Percentiles rank a stretch among this genome's conserved stretches.
Evolutionary conservation across 2,113 vertebrate species (phyloP).

Genomic region (Micromys minutus): DNA sequence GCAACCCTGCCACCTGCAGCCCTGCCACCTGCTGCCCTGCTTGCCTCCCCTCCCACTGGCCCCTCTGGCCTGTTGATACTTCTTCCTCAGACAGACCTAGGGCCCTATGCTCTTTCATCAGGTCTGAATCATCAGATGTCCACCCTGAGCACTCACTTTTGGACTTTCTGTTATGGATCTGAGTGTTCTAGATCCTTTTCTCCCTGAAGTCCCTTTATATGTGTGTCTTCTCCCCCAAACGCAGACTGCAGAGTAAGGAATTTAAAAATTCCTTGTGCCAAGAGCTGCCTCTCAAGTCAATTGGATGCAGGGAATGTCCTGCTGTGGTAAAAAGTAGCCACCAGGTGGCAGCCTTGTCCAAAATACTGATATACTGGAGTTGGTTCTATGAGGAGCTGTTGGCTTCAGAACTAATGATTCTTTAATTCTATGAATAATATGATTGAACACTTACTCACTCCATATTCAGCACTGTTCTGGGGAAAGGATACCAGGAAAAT

Average conservation of each 20-base stretch:
- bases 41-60: not conserved
- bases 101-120: not conserved
- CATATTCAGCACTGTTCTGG: not conserved
- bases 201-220: not conserved
- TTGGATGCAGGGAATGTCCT: not conserved
- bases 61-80: not conserved
- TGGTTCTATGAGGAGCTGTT: not conserved
- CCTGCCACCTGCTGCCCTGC: not conserved
- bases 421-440: not conserved
- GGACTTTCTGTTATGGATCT: not conserved
- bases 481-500: not conserved
- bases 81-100: not conserved
- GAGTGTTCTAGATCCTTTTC: not conserved
- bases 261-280: no score
- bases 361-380: no score
- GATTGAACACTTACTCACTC: not conserved
- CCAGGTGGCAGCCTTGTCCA: slow-evolving; percentile 61
- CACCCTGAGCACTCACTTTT: not conserved
- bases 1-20: not conserved
- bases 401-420: not conserved
- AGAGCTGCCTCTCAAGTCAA: not conserved
- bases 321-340: not conserved
- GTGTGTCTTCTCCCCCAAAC: not conserved
- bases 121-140: not conserved
- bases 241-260: not conserved